These are phyloP conservation scores for Hippopotamus amphibius DNA, from an alignment of 2,113 vertebrate genomes.

Conservation along the genomic window DNA sequence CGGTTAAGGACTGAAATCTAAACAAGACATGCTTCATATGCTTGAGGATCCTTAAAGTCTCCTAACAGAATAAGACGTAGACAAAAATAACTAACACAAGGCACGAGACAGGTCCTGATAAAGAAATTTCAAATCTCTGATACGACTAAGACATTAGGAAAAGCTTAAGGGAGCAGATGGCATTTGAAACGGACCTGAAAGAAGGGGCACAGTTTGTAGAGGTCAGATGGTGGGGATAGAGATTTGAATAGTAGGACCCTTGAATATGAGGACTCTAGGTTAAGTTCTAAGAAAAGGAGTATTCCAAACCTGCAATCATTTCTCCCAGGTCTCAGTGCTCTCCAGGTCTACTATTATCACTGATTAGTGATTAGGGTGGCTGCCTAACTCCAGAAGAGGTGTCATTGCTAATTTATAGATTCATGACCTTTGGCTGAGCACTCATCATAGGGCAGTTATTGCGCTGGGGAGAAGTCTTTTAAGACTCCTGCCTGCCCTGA, in stretches of 20 bases:
- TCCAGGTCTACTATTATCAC: background rate
- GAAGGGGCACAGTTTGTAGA: background rate
- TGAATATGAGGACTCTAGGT: background rate
- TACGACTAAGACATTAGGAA: background rate
- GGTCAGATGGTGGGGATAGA: background rate
- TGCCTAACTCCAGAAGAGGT: background rate
- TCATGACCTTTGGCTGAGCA: background rate
- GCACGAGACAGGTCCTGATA: background rate
- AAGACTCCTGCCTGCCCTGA: background rate
- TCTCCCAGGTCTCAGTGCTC: background rate
- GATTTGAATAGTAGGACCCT: background rate
- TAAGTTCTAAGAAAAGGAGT: background rate
- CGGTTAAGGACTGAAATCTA: background rate
- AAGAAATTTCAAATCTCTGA: background rate
- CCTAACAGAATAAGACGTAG: background rate
- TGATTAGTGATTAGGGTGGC: background rate
- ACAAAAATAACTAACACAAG: background rate
- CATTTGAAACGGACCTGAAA: constrained; percentile 14
- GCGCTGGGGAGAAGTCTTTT: background rate
- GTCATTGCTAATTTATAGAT: background rate
- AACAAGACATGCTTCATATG: background rate
- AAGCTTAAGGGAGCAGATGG: background rate
- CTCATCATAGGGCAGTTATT: background rate
- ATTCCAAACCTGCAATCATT: background rate
- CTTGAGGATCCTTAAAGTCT: background rate